phyloP scores from a whole-genome alignment of 2,113 vertebrate genomes.

The Phylloscopus whistleri region DNA sequence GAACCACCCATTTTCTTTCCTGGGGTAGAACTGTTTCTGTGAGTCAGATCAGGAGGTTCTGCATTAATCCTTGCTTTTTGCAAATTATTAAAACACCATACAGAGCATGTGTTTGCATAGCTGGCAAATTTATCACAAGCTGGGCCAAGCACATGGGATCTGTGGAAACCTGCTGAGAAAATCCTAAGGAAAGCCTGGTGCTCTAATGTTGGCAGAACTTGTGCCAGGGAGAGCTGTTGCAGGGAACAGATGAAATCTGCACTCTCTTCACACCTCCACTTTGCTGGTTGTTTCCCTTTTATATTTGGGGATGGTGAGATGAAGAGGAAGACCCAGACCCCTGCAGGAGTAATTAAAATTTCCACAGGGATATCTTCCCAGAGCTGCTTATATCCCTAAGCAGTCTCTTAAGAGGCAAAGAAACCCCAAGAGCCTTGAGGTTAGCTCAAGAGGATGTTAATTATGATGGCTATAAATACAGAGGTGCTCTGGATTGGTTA shows the following conservation, averaged over 20 bases:
- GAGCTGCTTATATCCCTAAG: neutral
- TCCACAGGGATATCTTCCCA: neutral
- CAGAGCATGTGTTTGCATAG: neutral
- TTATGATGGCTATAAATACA: neutral
- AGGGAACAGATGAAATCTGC: neutral
- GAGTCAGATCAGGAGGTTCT: neutral
- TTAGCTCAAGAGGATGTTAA: neutral
- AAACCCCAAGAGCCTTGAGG: neutral
- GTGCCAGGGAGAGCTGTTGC: neutral
- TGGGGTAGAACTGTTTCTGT: neutral
- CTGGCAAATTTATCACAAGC: neutral
- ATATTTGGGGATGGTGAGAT: neutral
- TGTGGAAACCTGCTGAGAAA: neutral
- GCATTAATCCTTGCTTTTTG: neutral
- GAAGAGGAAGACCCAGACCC: neutral
- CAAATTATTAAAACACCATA: neutral
- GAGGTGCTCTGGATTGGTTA: neutral
- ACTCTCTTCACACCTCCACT: neutral
- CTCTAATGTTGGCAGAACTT: neutral
- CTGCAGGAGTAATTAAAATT: neutral
- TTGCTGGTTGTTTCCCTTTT: neutral
- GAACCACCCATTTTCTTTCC: neutral
- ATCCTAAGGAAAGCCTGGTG: neutral
- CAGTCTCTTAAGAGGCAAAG: neutral
- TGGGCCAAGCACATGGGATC: neutral